Base-by-base conservation (phyloP, 2,888 invertebrate genomes). In the Hyposoter dolosus region DNA sequence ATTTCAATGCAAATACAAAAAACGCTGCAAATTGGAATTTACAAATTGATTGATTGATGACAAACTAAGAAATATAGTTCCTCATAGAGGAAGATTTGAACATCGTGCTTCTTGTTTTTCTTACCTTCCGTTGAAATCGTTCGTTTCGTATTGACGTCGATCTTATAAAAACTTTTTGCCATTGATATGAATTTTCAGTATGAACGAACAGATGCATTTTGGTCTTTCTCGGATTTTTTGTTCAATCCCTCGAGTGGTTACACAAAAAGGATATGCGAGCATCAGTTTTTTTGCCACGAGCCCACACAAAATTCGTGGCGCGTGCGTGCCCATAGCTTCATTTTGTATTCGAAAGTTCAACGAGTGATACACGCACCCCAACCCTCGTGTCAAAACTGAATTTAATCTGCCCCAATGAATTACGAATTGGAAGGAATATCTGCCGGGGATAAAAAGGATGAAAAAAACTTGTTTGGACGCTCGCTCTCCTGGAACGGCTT, bases 401-500 rank as follows among this genome's bases (percentile, higher is more conserved):
- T 72, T 66, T 71, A 65, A 81, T 40, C 28, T 35, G 35, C 47
- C 23, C 69, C 47, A 83, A 78, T 72, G 43, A 77, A 66, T 66
- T 65, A 45, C 72, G 50, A 47, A 35, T 60, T 68, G 56, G 76
- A 43, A 65, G 68, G 35, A 68, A 65, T 28, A 53, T 47, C 40
- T 35, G 7, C 6, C 65, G 35, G 9, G 68, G 69, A 60, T 56
- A 15, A 45, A 50, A 65, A 47, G 45, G 35, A 50, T 40, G 28
- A 43, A 75, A 83, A 84, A 84, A 56, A 63, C 10, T 47, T 78
- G 72, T 74, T 81, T 82, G 68, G 63, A 43, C 50, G 72, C 32
- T 72, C 75, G 60, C 15, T 71, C 76, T 76, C 35, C 23, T 50
- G 77, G 81, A 85, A 85, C 78, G 50, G 72, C 74, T 84, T 82